Conservation (phyloP, 2,888 invertebrate species). For the Sesia bembeciformis region DNA sequence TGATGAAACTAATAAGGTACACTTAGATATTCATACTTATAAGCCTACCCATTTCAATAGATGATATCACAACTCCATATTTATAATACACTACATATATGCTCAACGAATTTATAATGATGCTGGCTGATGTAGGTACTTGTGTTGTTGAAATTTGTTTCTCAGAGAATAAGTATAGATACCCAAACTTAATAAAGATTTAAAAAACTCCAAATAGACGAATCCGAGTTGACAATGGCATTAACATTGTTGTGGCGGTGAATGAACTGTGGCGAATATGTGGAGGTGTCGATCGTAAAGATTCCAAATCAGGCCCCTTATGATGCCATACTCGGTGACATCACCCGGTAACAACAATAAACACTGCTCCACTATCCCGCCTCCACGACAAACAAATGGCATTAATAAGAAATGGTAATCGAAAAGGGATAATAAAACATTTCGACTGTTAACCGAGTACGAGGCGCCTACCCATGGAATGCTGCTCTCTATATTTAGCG, state of each 20-base stretch:
- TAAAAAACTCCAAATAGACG: constrained; percentile 24
- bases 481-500: constrained; percentile 62
- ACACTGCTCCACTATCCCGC: constrained; percentile 21
- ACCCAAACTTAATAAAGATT: not conserved
- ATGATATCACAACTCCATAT: not conserved
- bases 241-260: constrained; percentile 47
- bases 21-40: not conserved
- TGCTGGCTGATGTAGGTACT: no score
- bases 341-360: constrained; percentile 43
- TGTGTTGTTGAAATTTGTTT: no score
- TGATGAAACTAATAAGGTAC: not conserved
- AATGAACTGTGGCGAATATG: constrained; percentile 60
- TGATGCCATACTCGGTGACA: constrained; percentile 57
- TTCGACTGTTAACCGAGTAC: constrained; percentile 42
- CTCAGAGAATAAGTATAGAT: no score
- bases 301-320: constrained; percentile 53
- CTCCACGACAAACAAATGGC: constrained; percentile 21
- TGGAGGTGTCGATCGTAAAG: constrained; percentile 68
- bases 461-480: constrained; percentile 50
- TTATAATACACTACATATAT: not conserved
- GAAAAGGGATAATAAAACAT: constrained; percentile 54
- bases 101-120: not conserved
- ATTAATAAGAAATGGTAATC: constrained; percentile 35
- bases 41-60: not conserved
- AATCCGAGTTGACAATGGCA: constrained; percentile 46